These are phyloP conservation scores for Camponotus floridanus DNA, from an alignment of 1,140 invertebrate genomes.

Conservation along the genomic window DNA sequence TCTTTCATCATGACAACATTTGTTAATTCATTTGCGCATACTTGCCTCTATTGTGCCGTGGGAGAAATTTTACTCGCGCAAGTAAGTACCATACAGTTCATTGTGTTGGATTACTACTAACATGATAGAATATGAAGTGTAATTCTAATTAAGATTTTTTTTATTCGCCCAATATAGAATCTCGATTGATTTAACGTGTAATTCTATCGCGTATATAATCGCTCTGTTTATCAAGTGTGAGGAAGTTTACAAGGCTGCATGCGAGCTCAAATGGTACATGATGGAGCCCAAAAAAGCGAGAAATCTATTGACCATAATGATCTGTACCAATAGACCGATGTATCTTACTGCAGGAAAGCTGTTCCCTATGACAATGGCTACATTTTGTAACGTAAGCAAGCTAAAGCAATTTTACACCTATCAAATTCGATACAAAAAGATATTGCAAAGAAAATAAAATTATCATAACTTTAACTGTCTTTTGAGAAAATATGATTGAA, in stretches of 20 bases:
- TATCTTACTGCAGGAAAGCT: slow-evolving; percentile 54
- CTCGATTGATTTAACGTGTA: not conserved
- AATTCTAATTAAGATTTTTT: not conserved
- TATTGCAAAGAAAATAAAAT: too few relatives aligned
- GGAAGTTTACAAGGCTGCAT: slow-evolving; percentile 12
- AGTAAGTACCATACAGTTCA: not conserved
- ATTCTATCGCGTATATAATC: too few relatives aligned
- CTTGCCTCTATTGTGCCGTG: slow-evolving; percentile 25
- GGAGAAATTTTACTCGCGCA: slow-evolving; percentile 40
- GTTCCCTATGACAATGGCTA: slow-evolving; percentile 51
- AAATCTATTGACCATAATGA: slow-evolving; percentile 44
- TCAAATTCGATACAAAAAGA: too few relatives aligned
- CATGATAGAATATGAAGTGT: not conserved
- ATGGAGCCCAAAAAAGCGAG: slow-evolving; percentile 30
- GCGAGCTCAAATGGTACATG: slow-evolving; percentile 32
- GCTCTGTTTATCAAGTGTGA: slow-evolving; percentile 5
- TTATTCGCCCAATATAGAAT: not conserved
- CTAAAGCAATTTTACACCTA: too few relatives aligned
- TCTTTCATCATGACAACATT: not conserved
- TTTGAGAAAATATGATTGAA: too few relatives aligned
- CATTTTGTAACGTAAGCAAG: slow-evolving; percentile 45
- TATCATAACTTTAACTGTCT: too few relatives aligned
- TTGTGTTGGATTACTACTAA: not conserved
- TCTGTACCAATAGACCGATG: slow-evolving; percentile 5
- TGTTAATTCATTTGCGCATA: slow-evolving; percentile 28